Conservation (phyloP, 2,888 invertebrate genomes). For the Deroplatys truncata region DNA sequence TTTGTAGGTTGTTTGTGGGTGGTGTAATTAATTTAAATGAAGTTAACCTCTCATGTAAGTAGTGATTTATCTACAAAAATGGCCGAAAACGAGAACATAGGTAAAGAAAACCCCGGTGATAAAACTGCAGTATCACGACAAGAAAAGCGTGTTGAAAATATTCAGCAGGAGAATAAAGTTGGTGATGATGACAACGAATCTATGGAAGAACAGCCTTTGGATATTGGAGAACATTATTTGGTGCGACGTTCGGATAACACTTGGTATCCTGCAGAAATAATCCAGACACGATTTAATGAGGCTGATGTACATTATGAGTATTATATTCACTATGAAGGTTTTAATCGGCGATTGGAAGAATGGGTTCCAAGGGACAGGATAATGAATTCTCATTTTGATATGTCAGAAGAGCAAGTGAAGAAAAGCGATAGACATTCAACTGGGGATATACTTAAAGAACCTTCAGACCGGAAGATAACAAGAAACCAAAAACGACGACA, state of each 20-base stretch:
- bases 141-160: slow-evolving; percentile 41
- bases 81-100: not conserved
- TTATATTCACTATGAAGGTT: slow-evolving; percentile 96
- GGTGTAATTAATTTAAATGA: not conserved
- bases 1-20: not conserved
- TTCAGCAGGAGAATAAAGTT: slow-evolving; percentile 41
- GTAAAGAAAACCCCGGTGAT: not conserved
- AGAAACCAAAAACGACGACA: slow-evolving; percentile 94
- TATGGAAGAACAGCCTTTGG: slow-evolving; percentile 67
- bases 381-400: slow-evolving; percentile 74
- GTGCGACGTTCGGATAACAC: slow-evolving; percentile 77
- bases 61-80: not conserved
- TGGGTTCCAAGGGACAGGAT: slow-evolving; percentile 74
- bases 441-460: slow-evolving; percentile 62
- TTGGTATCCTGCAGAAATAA: slow-evolving; percentile 92
- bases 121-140: slow-evolving; percentile 37
- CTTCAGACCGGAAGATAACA: slow-evolving; percentile 86
- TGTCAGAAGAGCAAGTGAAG: slow-evolving; percentile 53
- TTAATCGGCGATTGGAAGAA: slow-evolving; percentile 91
- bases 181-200: slow-evolving; percentile 63
- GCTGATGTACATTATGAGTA: slow-evolving; percentile 76
- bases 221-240: slow-evolving; percentile 83
- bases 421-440: slow-evolving; percentile 47
- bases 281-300: slow-evolving; percentile 78
- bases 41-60: not conserved